phyloP scores from a whole-genome alignment of 1,140 invertebrate genomes.

The Pseudobourletiella spinata region DNA sequence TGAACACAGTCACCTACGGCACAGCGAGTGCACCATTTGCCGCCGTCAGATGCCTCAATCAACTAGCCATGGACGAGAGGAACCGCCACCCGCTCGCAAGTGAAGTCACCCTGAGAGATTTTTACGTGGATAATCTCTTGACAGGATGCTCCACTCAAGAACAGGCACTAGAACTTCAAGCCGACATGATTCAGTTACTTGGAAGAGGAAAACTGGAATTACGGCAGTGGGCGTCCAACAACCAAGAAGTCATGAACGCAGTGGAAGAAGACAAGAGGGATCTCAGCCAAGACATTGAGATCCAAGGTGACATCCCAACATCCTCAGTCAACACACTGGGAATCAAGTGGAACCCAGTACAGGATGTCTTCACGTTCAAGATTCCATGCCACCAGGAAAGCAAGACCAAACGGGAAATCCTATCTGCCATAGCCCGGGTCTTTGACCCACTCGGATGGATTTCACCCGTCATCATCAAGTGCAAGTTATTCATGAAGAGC shows the following conservation, averaged over 20 bases:
- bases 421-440: background rate
- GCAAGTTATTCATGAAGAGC: background rate
- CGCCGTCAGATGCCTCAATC: conserved; percentile 27
- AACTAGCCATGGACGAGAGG: conserved; percentile 38
- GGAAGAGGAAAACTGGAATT: conserved; percentile 39
- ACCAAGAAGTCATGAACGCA: conserved; percentile 28
- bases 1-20: conserved; percentile 15
- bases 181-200: conserved; percentile 37
- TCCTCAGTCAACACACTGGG: conserved; percentile 25
- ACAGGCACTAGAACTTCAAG: conserved; percentile 30
- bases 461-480: background rate
- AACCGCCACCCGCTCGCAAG: conserved; percentile 35
- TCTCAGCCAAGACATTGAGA: background rate
- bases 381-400: background rate
- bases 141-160: conserved; percentile 35
- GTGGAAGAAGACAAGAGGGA: conserved; percentile 11
- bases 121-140: conserved; percentile 42
- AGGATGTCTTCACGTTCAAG: conserved; percentile 17
- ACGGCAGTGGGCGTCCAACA: conserved; percentile 41
- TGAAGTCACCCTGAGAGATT: conserved; percentile 34
- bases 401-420: conserved; percentile 32
- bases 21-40: background rate
- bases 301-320: conserved; percentile 1
- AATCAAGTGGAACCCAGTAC: conserved; percentile 20
- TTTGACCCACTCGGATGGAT: background rate